Conservation (phyloP, 2,888 invertebrate species). For the Glaucopsyche alexis region DNA sequence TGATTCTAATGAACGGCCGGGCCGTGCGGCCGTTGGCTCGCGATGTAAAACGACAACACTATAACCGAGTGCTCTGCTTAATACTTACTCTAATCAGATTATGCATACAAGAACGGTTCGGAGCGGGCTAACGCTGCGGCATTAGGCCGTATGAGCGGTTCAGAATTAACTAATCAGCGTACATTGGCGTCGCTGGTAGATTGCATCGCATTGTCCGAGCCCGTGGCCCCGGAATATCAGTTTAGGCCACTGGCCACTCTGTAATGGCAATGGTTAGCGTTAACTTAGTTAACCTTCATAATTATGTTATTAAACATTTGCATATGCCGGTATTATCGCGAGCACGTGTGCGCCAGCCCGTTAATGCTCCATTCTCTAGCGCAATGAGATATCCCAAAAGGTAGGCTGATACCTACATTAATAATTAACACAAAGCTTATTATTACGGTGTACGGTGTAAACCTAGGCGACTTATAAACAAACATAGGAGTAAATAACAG, state of each 20-base stretch:
- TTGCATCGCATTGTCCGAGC: conserved; percentile 75
- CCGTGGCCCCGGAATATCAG: conserved; percentile 77
- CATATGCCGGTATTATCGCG: conserved; percentile 46
- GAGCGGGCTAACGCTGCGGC: conserved; percentile 57
- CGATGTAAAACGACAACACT: conserved; percentile 62
- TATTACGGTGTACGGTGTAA: neutral
- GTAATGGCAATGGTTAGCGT: conserved; percentile 70
- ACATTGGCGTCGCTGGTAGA: conserved; percentile 73
- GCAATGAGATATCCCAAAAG: conserved; percentile 13
- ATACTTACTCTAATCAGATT: conserved; percentile 78
- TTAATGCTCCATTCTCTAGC: conserved; percentile 7
- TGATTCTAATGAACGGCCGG: conserved; percentile 18
- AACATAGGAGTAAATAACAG: no score
- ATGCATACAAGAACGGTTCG: conserved; percentile 77
- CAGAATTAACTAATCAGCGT: conserved; percentile 78
- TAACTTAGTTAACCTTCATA: conserved; percentile 63
- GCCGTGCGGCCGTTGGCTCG: conserved; percentile 36
- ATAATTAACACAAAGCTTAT: conserved; percentile 2
- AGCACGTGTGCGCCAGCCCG: conserved; percentile 23
- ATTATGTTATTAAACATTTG: conserved; percentile 54
- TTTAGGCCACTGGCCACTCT: conserved; percentile 75
- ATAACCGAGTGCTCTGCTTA: conserved; percentile 69
- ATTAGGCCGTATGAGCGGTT: conserved; percentile 71
- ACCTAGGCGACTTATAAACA: no score
- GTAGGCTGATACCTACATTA: neutral